Percentiles rank a stretch among this genome's conserved stretches.
Evolutionary conservation across 2,113 vertebrate genomes (phyloP).

Genomic region (Petrocephalus microphthalmus): DNA sequence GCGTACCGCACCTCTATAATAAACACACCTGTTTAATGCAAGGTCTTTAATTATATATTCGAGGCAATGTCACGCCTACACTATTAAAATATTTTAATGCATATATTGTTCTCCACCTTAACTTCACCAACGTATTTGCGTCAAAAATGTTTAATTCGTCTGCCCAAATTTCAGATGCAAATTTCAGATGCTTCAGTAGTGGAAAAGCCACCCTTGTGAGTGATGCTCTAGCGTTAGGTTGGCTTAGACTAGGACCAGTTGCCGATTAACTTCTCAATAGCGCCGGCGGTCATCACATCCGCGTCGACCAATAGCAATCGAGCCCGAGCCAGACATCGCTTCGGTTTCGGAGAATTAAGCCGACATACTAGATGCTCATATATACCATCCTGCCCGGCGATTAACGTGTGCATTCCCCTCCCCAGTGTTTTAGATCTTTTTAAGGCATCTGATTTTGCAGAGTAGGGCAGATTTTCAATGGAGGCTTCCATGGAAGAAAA

Average conservation of each 20-base stretch:
- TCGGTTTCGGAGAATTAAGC: slow-evolving; percentile 38
- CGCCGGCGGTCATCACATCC: slow-evolving; percentile 43
- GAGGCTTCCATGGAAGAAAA: slow-evolving; percentile 53
- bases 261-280: slow-evolving; percentile 26
- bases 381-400: background rate
- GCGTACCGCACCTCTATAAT: background rate
- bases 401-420: background rate
- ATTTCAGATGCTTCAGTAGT: background rate
- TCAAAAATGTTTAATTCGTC: no score
- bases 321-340: slow-evolving; percentile 44
- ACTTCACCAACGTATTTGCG: background rate
- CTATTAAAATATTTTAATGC: background rate
- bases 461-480: slow-evolving; percentile 38
- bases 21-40: background rate
- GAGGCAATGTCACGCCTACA: background rate
- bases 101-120: background rate
- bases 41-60: background rate
- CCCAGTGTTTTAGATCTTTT: background rate
- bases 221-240: background rate
- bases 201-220: background rate
- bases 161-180: background rate
- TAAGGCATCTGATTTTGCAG: background rate
- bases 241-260: background rate
- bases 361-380: background rate
- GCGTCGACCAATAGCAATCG: slow-evolving; percentile 54